Conservation (phyloP, 1,140 invertebrate species). For the Drosophila seguyi region DNA sequence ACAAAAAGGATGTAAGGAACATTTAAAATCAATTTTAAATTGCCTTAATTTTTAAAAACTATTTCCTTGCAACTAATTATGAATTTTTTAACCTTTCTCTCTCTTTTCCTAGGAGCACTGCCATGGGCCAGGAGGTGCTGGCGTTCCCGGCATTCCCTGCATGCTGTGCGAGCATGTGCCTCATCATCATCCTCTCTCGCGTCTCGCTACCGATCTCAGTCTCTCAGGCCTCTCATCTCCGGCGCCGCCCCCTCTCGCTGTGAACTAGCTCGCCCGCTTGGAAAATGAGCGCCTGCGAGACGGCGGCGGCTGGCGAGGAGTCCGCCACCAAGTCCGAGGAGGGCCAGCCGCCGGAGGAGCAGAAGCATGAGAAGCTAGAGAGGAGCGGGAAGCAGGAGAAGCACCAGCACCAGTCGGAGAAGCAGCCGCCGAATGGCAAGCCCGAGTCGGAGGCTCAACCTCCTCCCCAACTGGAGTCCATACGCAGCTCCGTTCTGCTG, state of each 20-base stretch:
- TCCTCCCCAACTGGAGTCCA: slow-evolving; percentile 10
- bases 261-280: slow-evolving; percentile 3
- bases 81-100: background rate
- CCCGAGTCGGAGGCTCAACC: background rate
- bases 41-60: too few relatives aligned
- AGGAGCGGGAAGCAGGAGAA: slow-evolving; percentile 9
- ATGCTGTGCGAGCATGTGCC: slow-evolving; percentile 66
- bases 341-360: slow-evolving; percentile 27
- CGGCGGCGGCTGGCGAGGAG: slow-evolving; percentile 45
- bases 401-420: background rate
- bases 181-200: slow-evolving; percentile 22
- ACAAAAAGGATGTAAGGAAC: background rate
- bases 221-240: slow-evolving; percentile 11
- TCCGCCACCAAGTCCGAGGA: slow-evolving; percentile 14
- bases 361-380: slow-evolving; percentile 13
- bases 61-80: background rate
- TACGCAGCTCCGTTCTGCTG: slow-evolving; percentile 25
- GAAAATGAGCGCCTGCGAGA: slow-evolving; percentile 69
- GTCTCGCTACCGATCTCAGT: slow-evolving; percentile 17
- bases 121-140: slow-evolving; percentile 48
- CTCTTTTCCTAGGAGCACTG: slow-evolving; percentile 31
- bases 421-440: slow-evolving; percentile 10
- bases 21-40: background rate
- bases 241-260: slow-evolving; percentile 11
- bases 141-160: slow-evolving; percentile 36